phyloP scores from a whole-genome alignment of 1,140 invertebrate genomes.

The Atta cephalotes region DNA sequence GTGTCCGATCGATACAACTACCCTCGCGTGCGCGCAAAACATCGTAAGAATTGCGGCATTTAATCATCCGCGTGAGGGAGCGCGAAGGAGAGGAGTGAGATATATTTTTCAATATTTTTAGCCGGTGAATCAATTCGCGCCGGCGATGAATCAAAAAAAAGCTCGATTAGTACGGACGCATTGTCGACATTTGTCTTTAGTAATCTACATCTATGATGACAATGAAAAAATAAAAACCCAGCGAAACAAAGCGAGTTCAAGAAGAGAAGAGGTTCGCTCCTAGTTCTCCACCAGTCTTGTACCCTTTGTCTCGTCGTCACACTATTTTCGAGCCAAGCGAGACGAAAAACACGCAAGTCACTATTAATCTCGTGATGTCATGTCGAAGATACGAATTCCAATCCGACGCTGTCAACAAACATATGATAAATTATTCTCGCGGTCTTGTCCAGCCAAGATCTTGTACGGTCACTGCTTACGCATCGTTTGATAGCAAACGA shows the following conservation, averaged over 20 bases:
- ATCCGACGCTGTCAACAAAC: constrained; percentile 24
- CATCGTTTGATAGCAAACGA: neutral
- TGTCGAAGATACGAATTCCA: constrained; percentile 15
- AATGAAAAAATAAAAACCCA: neutral
- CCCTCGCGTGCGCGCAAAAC: constrained; percentile 54
- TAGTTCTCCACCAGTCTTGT: neutral
- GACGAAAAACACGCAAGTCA: constrained; percentile 34
- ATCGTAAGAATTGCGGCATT: constrained; percentile 51
- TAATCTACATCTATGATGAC: constrained; percentile 49
- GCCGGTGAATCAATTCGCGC: constrained; percentile 60
- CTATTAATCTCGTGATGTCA: constrained; percentile 51
- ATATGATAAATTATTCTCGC: constrained; percentile 38
- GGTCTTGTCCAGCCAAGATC: neutral
- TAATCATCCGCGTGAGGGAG: constrained; percentile 26
- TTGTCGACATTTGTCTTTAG: constrained; percentile 53
- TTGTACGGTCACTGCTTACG: neutral
- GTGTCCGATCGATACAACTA: constrained; percentile 52
- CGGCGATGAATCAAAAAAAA: constrained; percentile 55
- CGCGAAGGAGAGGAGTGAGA: neutral
- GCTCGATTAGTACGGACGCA: neutral
- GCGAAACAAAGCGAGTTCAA: constrained; percentile 9
- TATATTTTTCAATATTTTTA: constrained; percentile 32
- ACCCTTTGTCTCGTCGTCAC: neutral
- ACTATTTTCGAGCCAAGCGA: constrained; percentile 51
- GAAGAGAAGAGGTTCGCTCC: neutral